Percentiles rank a stretch among this genome's conserved stretches.
phyloP scores from a whole-genome alignment of 2,797 vertebrate species.

The Crenichthys baileyi region DNA sequence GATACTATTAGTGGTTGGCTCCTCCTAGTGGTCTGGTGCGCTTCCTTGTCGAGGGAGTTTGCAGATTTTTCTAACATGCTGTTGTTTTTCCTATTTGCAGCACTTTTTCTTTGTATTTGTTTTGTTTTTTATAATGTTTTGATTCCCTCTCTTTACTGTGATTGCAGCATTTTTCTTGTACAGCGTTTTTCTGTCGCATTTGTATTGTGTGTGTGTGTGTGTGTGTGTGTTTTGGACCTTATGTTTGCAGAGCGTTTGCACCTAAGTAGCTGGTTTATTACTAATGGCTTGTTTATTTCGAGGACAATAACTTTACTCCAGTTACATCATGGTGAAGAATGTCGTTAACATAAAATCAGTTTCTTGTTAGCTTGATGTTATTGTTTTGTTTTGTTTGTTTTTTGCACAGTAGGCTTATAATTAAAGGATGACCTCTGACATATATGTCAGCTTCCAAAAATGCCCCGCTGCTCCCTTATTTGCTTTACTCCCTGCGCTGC shows the following conservation, averaged over 20 bases:
- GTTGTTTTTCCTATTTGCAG: too few relatives aligned
- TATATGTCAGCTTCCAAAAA: constrained; percentile 22
- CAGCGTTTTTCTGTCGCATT: too few relatives aligned
- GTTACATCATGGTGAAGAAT: background rate
- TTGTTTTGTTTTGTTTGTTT: background rate
- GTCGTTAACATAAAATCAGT: background rate
- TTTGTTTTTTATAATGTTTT: too few relatives aligned
- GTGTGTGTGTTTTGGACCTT: too few relatives aligned
- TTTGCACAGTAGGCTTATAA: background rate
- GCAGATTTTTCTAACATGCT: too few relatives aligned
- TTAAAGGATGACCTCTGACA: constrained; percentile 1
- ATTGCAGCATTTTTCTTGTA: too few relatives aligned
- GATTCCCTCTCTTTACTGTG: too few relatives aligned
- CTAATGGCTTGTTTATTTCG: background rate
- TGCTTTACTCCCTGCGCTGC: background rate
- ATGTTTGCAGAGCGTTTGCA: too few relatives aligned
- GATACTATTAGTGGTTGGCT: too few relatives aligned
- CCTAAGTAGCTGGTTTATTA: background rate
- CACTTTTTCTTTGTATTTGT: too few relatives aligned
- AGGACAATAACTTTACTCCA: background rate
- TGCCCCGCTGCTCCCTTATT: constrained; percentile 10
- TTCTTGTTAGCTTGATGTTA: background rate
- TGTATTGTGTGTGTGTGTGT: background rate
- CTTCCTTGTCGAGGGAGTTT: too few relatives aligned
- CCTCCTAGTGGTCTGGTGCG: too few relatives aligned